Evolutionary conservation across 2,888 invertebrate genomes (phyloP).

Genomic region (Bugulina stolonifera): DNA sequence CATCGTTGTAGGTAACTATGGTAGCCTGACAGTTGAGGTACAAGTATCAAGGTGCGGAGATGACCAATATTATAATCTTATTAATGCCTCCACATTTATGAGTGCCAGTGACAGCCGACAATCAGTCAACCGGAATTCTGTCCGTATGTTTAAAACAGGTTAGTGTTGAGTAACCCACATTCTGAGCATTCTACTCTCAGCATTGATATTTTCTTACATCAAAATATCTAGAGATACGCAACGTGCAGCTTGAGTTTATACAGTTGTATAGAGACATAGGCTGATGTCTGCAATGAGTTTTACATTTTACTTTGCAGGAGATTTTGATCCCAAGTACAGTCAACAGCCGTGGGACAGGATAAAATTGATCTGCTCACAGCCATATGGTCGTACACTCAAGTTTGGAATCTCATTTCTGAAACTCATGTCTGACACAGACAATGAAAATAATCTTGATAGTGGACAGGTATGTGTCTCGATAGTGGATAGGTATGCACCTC

Average conservation of each 20-base stretch:
- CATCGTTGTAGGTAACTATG: constrained; percentile 18
- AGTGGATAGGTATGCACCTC: too few species aligned
- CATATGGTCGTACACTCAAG: background rate
- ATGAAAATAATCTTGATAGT: too few species aligned
- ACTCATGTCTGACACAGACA: background rate
- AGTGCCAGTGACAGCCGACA: background rate
- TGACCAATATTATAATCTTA: background rate
- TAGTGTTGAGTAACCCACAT: background rate
- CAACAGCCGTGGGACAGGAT: background rate
- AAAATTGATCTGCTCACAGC: constrained; percentile 11
- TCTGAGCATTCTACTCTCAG: too few species aligned
- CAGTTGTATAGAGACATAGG: too few species aligned
- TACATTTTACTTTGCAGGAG: constrained; percentile 2
- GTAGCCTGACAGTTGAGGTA: constrained; percentile 2
- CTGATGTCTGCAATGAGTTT: too few species aligned
- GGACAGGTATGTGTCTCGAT: too few species aligned
- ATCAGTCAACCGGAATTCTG: background rate
- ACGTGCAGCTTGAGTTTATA: too few species aligned
- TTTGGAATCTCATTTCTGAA: constrained; percentile 1
- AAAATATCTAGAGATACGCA: too few species aligned
- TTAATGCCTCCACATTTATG: constrained; percentile 16
- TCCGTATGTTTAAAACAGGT: constrained; percentile 19
- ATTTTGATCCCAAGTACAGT: background rate
- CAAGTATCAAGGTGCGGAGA: constrained; percentile 5
- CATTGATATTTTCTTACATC: too few species aligned